These are phyloP conservation scores for Colistium nudipinnis DNA, from an alignment of 2,113 vertebrate genomes.

Conservation along the genomic window DNA sequence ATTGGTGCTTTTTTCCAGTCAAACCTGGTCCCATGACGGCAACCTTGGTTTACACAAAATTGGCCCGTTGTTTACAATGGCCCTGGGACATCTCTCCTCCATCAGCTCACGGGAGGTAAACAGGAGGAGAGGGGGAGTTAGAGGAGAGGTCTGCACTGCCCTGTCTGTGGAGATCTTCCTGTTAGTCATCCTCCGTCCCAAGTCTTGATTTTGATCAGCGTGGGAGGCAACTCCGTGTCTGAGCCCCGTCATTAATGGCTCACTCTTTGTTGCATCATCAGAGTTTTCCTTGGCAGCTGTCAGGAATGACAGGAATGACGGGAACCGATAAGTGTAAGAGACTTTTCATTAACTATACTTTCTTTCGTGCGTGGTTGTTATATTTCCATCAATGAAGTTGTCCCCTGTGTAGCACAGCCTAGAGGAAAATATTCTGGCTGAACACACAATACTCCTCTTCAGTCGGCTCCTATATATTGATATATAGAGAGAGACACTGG, in stretches of 20 bases:
- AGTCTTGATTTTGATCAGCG: slow-evolving; percentile 35
- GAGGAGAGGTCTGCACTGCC: slow-evolving; percentile 13
- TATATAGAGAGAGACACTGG: neutral
- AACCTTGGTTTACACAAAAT: slow-evolving; percentile 18
- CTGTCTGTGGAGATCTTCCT: slow-evolving; percentile 42
- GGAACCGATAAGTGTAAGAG: neutral
- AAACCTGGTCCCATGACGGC: slow-evolving; percentile 43
- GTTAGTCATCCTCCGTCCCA: neutral
- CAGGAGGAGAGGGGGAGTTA: slow-evolving; percentile 32
- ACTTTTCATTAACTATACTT: neutral
- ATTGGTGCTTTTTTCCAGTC: neutral
- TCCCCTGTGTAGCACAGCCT: neutral
- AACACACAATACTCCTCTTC: no score
- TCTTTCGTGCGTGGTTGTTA: neutral
- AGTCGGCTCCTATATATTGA: no score
- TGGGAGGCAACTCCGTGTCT: slow-evolving; percentile 65
- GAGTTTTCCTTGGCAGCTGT: slow-evolving; percentile 13
- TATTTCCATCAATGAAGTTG: neutral
- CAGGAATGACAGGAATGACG: neutral
- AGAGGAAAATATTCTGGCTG: no score
- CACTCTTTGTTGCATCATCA: slow-evolving; percentile 49
- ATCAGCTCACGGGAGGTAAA: slow-evolving; percentile 57
- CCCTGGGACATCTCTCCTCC: slow-evolving; percentile 33
- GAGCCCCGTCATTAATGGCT: slow-evolving; percentile 65
- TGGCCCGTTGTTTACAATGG: slow-evolving; percentile 53